phyloP scores from a whole-genome alignment of 2,113 vertebrate species.

The Tragelaphus scriptus region DNA sequence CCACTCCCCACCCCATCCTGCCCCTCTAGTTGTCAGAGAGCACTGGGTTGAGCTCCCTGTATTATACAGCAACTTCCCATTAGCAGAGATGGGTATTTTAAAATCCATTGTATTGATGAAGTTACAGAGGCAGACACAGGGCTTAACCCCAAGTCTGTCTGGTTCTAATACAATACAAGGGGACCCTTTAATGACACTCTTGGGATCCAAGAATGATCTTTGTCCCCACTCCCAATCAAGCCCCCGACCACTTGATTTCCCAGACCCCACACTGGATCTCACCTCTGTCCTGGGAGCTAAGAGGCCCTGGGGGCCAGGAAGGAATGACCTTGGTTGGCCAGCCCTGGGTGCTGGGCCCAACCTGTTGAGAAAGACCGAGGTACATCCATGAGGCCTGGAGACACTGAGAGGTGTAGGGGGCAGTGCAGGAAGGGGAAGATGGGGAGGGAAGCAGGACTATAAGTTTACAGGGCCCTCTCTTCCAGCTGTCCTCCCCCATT shows the following conservation, averaged over 20 bases:
- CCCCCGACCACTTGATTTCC: neutral
- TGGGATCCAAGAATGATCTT: neutral
- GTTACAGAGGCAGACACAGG: neutral
- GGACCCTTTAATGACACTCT: neutral
- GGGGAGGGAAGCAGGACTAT: too few relatives aligned
- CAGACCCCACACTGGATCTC: neutral
- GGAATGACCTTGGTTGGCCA: neutral
- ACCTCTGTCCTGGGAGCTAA: slow-evolving; percentile 36
- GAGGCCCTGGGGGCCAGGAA: neutral
- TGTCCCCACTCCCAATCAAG: neutral
- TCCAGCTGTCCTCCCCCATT: neutral
- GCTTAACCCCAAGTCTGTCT: neutral
- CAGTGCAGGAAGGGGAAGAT: neutral
- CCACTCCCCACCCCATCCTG: neutral
- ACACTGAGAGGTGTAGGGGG: too few relatives aligned
- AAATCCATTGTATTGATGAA: neutral
- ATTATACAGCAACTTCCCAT: neutral
- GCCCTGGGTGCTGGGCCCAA: neutral
- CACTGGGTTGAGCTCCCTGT: neutral
- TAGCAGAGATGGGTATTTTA: neutral
- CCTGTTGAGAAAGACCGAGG: neutral
- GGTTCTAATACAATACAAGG: neutral
- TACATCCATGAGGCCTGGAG: neutral
- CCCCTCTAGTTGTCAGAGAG: neutral
- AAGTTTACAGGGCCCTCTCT: neutral